These are phyloP conservation scores for Drosophila sp. DNA, from an alignment of 1,140 invertebrate genomes.

Conservation along the genomic window DNA sequence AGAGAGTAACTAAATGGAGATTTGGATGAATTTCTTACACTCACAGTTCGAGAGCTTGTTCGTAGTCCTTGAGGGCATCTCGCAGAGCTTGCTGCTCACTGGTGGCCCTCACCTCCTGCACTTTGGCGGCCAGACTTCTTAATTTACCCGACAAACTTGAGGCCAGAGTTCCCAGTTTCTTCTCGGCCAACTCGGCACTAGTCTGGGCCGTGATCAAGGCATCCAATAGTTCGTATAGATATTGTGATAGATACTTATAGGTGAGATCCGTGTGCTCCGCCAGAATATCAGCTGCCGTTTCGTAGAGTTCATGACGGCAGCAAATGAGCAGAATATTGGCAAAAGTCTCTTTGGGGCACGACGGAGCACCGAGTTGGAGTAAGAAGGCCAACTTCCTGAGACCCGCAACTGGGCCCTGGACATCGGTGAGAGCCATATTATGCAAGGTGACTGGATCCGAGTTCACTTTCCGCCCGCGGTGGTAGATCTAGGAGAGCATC, in stretches of 20 bases:
- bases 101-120: constrained; percentile 94
- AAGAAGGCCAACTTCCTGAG: constrained; percentile 99
- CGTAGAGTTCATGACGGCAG: constrained; percentile 98
- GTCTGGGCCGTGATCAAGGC: constrained; percentile 99
- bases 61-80: constrained; percentile 95
- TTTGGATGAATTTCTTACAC: constrained; percentile 1
- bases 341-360: constrained; percentile 96
- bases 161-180: constrained; percentile 97
- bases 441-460: constrained; percentile 99
- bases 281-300: constrained; percentile 98
- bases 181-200: constrained; percentile 97
- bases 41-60: constrained; percentile 91
- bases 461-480: constrained; percentile 96
- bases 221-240: constrained; percentile 94
- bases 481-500: constrained; percentile 99
- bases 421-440: constrained; percentile 98
- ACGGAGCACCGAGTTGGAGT: constrained; percentile 96
- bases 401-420: constrained; percentile 92
- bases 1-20: constrained; percentile 1
- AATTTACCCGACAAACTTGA: constrained; percentile 95
- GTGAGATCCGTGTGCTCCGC: constrained; percentile 99
- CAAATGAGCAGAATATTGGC: constrained; percentile 97
- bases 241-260: constrained; percentile 97
- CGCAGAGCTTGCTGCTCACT: constrained; percentile 95
- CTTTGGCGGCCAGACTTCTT: constrained; percentile 96